These are phyloP conservation scores for Centropus unirufus DNA, from an alignment of 2,113 vertebrate species.

Conservation along the genomic window DNA sequence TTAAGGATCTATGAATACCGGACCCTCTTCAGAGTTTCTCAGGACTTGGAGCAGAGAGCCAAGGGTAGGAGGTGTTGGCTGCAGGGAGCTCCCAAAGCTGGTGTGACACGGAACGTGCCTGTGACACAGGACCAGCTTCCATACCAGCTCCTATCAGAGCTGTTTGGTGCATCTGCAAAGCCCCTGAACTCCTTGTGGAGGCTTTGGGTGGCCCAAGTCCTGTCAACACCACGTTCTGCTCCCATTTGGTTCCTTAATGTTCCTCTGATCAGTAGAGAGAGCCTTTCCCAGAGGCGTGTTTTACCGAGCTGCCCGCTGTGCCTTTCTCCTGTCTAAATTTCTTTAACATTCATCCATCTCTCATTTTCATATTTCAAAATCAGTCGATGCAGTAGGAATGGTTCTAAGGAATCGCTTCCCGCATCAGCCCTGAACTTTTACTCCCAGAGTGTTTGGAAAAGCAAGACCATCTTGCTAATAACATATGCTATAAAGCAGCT, in stretches of 20 bases:
- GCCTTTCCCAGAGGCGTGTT: not conserved
- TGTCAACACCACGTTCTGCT: not conserved
- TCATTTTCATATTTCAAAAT: not conserved
- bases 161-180: not conserved
- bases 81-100: not conserved
- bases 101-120: fast-evolving
- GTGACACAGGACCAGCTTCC: not conserved
- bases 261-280: not conserved
- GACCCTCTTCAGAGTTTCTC: not conserved
- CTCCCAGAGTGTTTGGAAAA: not conserved
- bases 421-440: not conserved
- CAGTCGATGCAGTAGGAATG: not conserved
- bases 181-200: not conserved
- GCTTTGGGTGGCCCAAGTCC: not conserved
- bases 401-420: not conserved
- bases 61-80: fast-evolving
- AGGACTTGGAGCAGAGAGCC: not conserved
- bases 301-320: not conserved
- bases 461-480: not conserved
- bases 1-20: not conserved
- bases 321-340: not conserved
- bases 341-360: not conserved
- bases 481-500: not conserved
- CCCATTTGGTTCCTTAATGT: not conserved
- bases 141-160: fast-evolving